These are phyloP conservation scores for Marronus borbonicus DNA, from an alignment of 2,888 invertebrate species.

Conservation along the genomic window DNA sequence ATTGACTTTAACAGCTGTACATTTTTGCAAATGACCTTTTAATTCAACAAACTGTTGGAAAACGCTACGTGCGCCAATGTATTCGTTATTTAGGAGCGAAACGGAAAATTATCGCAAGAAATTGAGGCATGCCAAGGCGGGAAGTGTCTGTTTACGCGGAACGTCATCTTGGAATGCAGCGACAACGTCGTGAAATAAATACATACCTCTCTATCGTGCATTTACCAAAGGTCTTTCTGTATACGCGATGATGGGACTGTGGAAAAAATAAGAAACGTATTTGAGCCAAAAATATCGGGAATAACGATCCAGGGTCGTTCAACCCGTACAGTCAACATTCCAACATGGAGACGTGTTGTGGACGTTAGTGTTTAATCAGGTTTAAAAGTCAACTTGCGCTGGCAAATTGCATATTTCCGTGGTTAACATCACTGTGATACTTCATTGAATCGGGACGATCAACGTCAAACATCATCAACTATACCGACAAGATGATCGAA, in stretches of 20 bases:
- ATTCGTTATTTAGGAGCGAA: not conserved
- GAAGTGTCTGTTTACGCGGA: not conserved
- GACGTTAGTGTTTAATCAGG: slow-evolving; percentile 18
- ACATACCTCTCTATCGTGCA: not conserved
- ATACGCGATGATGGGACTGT: not conserved
- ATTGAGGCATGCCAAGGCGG: not conserved
- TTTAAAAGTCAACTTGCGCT: slow-evolving; percentile 21
- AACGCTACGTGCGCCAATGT: not conserved
- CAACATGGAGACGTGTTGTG: slow-evolving; percentile 14
- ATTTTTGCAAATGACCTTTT: slow-evolving; percentile 42
- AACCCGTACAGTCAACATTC: slow-evolving; percentile 29
- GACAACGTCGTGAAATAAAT: slow-evolving; percentile 1
- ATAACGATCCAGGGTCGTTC: slow-evolving; percentile 41
- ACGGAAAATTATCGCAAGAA: not conserved
- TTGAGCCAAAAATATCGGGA: slow-evolving; percentile 44
- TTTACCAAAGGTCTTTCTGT: slow-evolving; percentile 8
- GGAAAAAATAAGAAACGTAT: slow-evolving; percentile 35
- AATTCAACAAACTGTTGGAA: slow-evolving; percentile 18
- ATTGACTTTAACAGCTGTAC: slow-evolving; percentile 42
- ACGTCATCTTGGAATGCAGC: slow-evolving; percentile 15
- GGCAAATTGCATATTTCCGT: not conserved
- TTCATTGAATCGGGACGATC: not conserved
- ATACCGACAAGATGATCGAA: not conserved
- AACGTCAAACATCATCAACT: slow-evolving; percentile 7
- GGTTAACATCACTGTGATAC: not conserved